A percentile compares a stretch with the other conserved stretches of the same genome.
Evolutionary conservation across 2,888 invertebrate species (phyloP).

Genomic region (Drosophila anceps): DNA sequence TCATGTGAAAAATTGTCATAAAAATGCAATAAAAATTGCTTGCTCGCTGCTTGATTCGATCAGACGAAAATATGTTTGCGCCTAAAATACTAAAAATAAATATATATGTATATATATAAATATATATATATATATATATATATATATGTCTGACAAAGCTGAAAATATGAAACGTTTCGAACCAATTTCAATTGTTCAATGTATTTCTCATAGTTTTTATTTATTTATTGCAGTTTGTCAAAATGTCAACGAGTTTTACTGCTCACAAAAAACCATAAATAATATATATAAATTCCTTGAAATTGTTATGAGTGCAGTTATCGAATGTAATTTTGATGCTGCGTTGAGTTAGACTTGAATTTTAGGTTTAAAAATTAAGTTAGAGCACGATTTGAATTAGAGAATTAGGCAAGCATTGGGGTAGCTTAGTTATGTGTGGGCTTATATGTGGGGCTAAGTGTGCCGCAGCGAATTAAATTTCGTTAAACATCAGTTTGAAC

Average conservation of each 20-base stretch:
- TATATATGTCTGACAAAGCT: constrained; percentile 27
- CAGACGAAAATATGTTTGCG: constrained; percentile 26
- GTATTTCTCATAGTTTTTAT: constrained; percentile 2
- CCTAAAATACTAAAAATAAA: constrained; percentile 7
- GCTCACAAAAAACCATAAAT: neutral
- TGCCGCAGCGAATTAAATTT: neutral
- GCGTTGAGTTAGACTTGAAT: neutral
- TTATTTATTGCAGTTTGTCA: constrained; percentile 12
- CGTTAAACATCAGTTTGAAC: too few species aligned
- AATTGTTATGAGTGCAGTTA: neutral
- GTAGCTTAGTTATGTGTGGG: neutral
- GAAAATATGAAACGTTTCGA: constrained; percentile 31
- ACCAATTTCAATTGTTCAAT: constrained; percentile 20
- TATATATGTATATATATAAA: neutral
- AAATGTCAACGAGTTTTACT: constrained; percentile 5
- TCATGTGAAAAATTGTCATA: constrained; percentile 81
- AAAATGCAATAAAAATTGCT: constrained; percentile 72
- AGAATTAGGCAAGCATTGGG: neutral
- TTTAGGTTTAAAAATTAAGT: neutral
- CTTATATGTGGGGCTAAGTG: neutral
- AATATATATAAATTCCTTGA: neutral
- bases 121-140: neutral
- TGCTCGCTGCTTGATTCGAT: constrained; percentile 56
- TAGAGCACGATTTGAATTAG: too few species aligned
- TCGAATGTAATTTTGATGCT: neutral